phyloP scores from a whole-genome alignment of 2,888 invertebrate species.

The Ectemnius cavifrons region DNA sequence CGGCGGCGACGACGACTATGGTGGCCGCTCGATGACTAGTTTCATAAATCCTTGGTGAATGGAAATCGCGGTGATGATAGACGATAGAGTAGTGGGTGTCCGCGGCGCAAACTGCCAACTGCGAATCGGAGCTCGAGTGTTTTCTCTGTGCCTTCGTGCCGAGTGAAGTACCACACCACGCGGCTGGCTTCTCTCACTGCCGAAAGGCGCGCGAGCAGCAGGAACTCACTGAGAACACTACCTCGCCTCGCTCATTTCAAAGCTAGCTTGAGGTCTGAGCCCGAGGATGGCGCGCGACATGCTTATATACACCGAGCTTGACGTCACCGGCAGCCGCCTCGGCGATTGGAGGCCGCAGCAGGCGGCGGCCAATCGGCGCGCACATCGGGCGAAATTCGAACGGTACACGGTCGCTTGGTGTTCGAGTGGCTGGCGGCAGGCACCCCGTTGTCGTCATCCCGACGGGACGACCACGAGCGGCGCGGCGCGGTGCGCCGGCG shows the following conservation, averaged over 20 bases:
- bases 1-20: constrained; percentile 18
- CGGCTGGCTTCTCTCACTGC: constrained; percentile 57
- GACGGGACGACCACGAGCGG: constrained; percentile 57
- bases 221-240: constrained; percentile 61
- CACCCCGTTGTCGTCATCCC: constrained; percentile 44
- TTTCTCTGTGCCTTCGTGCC: constrained; percentile 4
- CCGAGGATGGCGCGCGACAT: constrained; percentile 57
- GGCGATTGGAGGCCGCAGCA: constrained; percentile 62
- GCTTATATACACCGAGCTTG: constrained; percentile 68
- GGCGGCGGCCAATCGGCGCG: constrained; percentile 76
- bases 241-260: constrained; percentile 66
- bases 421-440: constrained; percentile 12
- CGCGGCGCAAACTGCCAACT: no score
- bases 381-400: constrained; percentile 61
- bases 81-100: neutral
- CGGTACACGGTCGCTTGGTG: constrained; percentile 46
- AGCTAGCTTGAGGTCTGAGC: constrained; percentile 71
- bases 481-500: constrained; percentile 51
- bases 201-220: constrained; percentile 58
- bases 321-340: constrained; percentile 65
- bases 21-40: constrained; percentile 63
- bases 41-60: constrained; percentile 63
- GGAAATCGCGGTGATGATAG: constrained; percentile 4
- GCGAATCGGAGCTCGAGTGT: no score
- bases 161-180: constrained; percentile 41